Conservation (phyloP, 2,888 invertebrate genomes). For the Xestia c-nigrum region DNA sequence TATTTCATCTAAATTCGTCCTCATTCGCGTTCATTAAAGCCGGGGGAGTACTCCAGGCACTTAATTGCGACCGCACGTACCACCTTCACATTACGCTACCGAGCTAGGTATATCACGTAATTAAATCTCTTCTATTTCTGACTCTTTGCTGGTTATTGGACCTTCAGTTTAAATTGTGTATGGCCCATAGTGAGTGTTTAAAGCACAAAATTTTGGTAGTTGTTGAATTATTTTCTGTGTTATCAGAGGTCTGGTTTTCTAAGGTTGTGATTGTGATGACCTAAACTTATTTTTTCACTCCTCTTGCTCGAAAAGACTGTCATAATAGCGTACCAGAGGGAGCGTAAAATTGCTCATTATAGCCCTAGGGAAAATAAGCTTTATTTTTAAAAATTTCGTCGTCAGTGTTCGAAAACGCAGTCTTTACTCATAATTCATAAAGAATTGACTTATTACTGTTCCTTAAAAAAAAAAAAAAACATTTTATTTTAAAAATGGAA, state of each 20-base stretch:
- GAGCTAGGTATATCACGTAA: conserved; percentile 24
- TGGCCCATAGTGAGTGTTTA: background rate
- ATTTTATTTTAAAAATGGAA: too few relatives aligned
- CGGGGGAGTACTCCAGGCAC: conserved; percentile 36
- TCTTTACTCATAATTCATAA: too few relatives aligned
- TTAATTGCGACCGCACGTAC: conserved; percentile 58
- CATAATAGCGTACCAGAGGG: too few relatives aligned
- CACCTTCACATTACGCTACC: conserved; percentile 32
- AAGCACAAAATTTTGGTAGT: background rate
- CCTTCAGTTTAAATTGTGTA: background rate
- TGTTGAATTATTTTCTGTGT: background rate
- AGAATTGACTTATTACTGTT: too few relatives aligned
- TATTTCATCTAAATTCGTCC: conserved; percentile 54
- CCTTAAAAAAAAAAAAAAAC: too few relatives aligned
- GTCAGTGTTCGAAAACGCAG: too few relatives aligned
- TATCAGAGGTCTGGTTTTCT: background rate
- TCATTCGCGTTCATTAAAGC: conserved; percentile 56
- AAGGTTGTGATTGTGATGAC: background rate
- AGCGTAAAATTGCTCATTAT: too few relatives aligned
- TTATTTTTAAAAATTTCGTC: too few relatives aligned
- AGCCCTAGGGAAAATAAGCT: too few relatives aligned
- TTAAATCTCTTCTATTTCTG: conserved; percentile 49
- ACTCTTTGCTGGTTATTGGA: conserved; percentile 29
- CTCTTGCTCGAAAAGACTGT: too few relatives aligned
- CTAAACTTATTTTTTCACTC: background rate